Evolutionary conservation across 2,888 invertebrate species (phyloP), one percentile per base, ranked within the genome.

Genomic region (Prenolepis imparis): DNA sequence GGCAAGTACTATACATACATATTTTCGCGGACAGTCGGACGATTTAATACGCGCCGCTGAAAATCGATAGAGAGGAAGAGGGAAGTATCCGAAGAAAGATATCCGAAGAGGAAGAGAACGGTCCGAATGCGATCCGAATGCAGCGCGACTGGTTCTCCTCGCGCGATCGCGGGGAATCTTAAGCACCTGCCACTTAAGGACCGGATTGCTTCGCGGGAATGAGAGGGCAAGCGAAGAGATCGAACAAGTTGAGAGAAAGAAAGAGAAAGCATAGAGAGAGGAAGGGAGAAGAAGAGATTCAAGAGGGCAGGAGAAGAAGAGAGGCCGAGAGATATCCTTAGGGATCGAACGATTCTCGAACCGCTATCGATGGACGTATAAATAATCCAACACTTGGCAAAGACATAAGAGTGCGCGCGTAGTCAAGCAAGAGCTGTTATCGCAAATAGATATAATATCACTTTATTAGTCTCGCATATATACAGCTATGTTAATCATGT

Each of bases 141-240:
- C 91, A 90, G 92, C 88, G 87, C 91, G 89, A 91, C 91, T 91
- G 91, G 91, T 91, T 92, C 88, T 90, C 85, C 86, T 90, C 86
- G 89, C 89, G 88, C 90, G 91, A 90, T 90, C 88, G 88, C 87
- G 89, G 91, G 87, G 91, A 91, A 92, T 92, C 91, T 92, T 91
- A 91, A 92, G 90, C 92, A 92, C 92, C 92, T 92, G 92, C 91
- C 91, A 91, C 91, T 91, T 91, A 88, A 87, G 88, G 91, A 91
- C 91, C 87, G 91, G 89, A 89, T 90, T 91, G 90, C 87, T 85
- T 82, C 85, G 86, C 86, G 90, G 81, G 91, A 87, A 87, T 86
- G 90, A 91, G 89, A 87, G 86, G 84, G 91, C 64, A 72, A 85
- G 82, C 64, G 83, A 82, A 57, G 73, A 70, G 70, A 82, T 64